These are phyloP conservation scores for Pterostichus madidus DNA, from an alignment of 2,888 invertebrate species.

Conservation along the genomic window DNA sequence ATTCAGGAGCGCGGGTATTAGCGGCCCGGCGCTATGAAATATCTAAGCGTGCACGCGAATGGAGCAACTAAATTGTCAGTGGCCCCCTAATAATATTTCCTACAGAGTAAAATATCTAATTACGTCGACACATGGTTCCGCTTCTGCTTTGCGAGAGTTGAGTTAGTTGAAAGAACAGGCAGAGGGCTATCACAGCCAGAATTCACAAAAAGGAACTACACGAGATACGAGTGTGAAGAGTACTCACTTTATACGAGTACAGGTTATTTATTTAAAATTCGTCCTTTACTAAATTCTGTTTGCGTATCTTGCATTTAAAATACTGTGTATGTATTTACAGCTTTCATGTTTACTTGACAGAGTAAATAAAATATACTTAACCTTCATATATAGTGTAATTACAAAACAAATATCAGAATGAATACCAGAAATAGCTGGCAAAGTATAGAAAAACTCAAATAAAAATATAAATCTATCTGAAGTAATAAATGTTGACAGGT, in stretches of 20 bases:
- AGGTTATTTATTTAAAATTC: neutral
- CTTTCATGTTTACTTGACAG: neutral
- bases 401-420: neutral
- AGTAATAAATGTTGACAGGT: constrained; percentile 28
- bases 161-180: neutral
- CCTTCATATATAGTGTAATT: neutral
- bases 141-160: neutral
- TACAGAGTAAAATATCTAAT: constrained; percentile 39
- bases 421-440: neutral
- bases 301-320: neutral
- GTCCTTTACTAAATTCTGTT: neutral
- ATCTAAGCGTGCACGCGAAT: constrained; percentile 3
- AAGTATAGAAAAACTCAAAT: neutral
- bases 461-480: constrained; percentile 5
- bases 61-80: neutral
- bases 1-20: constrained; percentile 22
- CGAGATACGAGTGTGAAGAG: too few relatives aligned
- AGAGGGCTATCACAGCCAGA: too few relatives aligned
- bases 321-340: neutral
- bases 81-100: constrained; percentile 15
- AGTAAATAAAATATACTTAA: neutral
- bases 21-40: neutral
- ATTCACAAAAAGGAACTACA: too few relatives aligned
- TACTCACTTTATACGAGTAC: too few relatives aligned
- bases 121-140: constrained; percentile 18